Conservation (phyloP, 30 jellyfish, hydroid and myxozoan genomes). For the Hydractinia echinata region DNA sequence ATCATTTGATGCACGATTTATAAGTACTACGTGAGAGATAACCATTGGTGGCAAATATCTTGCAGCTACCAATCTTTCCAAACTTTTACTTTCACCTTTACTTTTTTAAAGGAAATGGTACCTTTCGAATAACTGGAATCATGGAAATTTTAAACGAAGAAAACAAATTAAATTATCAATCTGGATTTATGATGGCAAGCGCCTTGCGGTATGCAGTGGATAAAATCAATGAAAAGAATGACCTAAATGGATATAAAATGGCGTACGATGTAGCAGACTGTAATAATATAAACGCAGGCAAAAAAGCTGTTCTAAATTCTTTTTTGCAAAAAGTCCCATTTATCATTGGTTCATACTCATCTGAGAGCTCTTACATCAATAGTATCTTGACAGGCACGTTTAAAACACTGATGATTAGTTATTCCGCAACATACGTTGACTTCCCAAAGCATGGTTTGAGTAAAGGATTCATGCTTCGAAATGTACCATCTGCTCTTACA, state of each 20-base stretch:
- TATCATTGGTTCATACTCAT: conserved; percentile 25
- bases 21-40: too few species aligned
- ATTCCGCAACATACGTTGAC: conserved; percentile 12
- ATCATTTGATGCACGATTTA: too few species aligned
- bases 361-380: conserved; percentile 12
- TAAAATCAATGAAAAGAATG: neutral
- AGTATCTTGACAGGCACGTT: conserved; percentile 23
- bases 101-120: conserved; percentile 40
- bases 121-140: conserved; percentile 47
- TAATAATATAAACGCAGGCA: neutral
- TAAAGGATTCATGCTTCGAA: conserved; percentile 34
- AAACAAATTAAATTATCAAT: conserved; percentile 24
- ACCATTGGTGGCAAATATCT: too few species aligned
- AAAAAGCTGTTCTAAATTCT: neutral
- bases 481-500: conserved; percentile 60
- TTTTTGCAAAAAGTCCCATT: conserved; percentile 11
- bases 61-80: too few species aligned
- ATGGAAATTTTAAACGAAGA: neutral
- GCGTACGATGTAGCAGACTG: too few species aligned
- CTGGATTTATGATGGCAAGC: conserved; percentile 68
- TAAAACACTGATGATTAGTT: conserved; percentile 1
- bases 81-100: too few species aligned
- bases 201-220: conserved; percentile 80
- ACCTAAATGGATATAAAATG: too few species aligned
- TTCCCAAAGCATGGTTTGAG: neutral